Percentiles rank a stretch among this genome's conserved stretches.
Conservation (phyloP, 2,113 vertebrate genomes). For the Phrynosoma blainvillii region DNA sequence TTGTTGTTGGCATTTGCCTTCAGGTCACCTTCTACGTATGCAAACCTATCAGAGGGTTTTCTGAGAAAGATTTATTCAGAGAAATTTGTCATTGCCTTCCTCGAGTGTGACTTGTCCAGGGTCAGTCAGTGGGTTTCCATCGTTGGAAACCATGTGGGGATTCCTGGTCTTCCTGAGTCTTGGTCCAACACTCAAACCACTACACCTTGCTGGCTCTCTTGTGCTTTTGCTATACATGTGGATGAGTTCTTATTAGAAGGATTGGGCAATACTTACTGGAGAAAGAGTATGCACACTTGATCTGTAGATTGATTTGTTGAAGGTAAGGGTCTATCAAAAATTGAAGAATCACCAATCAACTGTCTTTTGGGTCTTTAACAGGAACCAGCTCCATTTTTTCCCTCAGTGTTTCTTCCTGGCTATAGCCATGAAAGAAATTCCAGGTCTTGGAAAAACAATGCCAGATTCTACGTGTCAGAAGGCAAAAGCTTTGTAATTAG, state of each 20-base stretch:
- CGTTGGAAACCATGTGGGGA: too few species aligned
- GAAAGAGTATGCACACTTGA: neutral
- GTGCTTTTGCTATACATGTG: neutral
- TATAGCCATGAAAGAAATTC: neutral
- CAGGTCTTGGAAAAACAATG: neutral
- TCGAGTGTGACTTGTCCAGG: too few species aligned
- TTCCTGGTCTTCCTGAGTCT: neutral
- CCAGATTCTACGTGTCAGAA: neutral
- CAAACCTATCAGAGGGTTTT: too few species aligned
- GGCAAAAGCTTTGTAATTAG: neutral
- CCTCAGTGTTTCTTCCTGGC: neutral
- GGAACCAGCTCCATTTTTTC: too few species aligned
- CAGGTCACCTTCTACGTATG: too few species aligned
- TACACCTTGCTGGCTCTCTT: neutral
- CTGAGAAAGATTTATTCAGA: too few species aligned
- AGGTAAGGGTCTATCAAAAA: neutral
- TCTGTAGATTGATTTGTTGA: neutral
- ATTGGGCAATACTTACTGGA: neutral
- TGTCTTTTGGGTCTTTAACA: neutral
- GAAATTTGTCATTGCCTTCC: too few species aligned
- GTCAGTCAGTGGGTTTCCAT: too few species aligned
- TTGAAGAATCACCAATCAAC: neutral
- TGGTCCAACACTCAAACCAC: neutral
- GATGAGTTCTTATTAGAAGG: neutral
- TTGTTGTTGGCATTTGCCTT: too few species aligned